Conservation (phyloP, 2,888 invertebrate genomes). For the Anorthoa munda region DNA sequence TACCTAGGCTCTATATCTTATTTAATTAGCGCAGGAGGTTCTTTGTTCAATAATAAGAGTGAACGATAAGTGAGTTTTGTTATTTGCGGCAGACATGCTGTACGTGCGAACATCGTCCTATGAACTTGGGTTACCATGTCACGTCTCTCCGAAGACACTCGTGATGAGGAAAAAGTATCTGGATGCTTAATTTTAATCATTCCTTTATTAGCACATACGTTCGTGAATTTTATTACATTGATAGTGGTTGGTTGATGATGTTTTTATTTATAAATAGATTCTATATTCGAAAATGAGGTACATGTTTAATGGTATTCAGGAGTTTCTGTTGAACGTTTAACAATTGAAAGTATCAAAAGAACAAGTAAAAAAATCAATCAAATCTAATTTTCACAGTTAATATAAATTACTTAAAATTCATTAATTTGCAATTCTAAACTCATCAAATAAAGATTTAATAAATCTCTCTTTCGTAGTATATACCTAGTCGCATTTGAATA, state of each 20-base stretch:
- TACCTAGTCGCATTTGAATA: conserved; percentile 6
- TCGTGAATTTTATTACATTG: conserved; percentile 22
- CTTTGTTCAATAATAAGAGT: conserved; percentile 50
- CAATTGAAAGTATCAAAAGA: too few species aligned
- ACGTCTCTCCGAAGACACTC: conserved; percentile 75
- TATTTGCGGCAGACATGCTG: conserved; percentile 67
- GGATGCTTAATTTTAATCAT: conserved; percentile 60
- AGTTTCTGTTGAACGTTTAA: too few species aligned
- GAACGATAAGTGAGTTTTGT: conserved; percentile 67
- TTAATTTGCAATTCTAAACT: conserved; percentile 27
- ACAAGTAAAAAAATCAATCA: background rate
- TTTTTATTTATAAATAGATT: background rate
- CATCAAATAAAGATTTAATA: conserved; percentile 15
- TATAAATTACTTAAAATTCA: background rate
- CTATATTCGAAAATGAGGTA: background rate
- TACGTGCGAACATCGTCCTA: conserved; percentile 73
- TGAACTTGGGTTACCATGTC: conserved; percentile 77
- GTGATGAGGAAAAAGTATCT: conserved; percentile 69
- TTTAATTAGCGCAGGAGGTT: conserved; percentile 57
- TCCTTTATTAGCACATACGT: conserved; percentile 39
- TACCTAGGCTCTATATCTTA: conserved; percentile 26
- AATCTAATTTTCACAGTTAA: background rate
- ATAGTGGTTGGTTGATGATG: background rate
- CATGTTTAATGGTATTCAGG: too few species aligned
- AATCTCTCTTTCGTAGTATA: background rate